These are phyloP conservation scores for Xerus inauris DNA, from an alignment of 2,113 vertebrate species.

Conservation along the genomic window DNA sequence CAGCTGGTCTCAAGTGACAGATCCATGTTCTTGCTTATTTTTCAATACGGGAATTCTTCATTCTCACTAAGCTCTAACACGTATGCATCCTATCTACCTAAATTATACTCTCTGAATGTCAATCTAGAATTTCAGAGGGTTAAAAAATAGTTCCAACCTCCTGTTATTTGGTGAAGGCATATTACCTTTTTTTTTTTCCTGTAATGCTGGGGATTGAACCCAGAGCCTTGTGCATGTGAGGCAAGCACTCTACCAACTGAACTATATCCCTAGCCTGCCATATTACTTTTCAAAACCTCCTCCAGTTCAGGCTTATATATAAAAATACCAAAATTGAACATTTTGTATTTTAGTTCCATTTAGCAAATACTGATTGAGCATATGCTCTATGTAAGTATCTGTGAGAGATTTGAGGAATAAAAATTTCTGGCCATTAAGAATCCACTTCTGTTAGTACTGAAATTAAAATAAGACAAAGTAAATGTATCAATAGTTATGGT, in stretches of 20 bases:
- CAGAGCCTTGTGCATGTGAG: too few species aligned
- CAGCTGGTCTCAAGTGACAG: neutral
- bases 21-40: neutral
- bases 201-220: too few species aligned
- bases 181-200: too few species aligned
- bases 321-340: neutral
- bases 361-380: neutral
- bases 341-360: slow-evolving; percentile 9
- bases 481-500: neutral
- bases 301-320: neutral
- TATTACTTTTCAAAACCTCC: neutral
- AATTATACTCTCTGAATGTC: neutral
- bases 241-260: too few species aligned
- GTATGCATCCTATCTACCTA: neutral
- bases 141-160: neutral
- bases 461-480: slow-evolving; percentile 26
- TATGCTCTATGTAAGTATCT: neutral
- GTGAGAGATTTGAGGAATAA: neutral
- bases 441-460: neutral
- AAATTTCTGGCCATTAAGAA: neutral
- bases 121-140: neutral
- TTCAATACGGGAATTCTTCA: neutral
- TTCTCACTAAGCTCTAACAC: neutral
- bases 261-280: too few species aligned
- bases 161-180: slow-evolving; percentile 7